These are phyloP conservation scores for Heliocidaris erythrogramma DNA, from an alignment of 35 echinoderm and acorn worm genomes.

Conservation along the genomic window DNA sequence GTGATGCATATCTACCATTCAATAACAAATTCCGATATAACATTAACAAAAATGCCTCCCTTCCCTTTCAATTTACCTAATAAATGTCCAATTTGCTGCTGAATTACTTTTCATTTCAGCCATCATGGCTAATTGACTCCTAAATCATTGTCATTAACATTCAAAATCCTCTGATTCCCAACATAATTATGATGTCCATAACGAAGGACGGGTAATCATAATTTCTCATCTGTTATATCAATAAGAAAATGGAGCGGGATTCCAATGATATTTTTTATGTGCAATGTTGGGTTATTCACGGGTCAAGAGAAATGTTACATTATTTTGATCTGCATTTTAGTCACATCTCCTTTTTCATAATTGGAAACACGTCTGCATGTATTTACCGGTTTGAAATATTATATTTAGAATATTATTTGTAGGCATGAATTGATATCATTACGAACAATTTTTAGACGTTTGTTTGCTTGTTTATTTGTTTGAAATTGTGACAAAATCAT, in stretches of 20 bases:
- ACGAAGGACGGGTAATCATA: no score
- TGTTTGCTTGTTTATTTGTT: no score
- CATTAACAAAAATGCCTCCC: background rate
- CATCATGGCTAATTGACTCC: constrained; percentile 10
- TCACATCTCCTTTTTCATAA: no score
- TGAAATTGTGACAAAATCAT: no score
- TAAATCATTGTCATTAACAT: background rate
- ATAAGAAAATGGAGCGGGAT: background rate
- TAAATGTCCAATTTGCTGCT: background rate
- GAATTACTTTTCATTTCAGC: background rate
- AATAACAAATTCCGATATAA: background rate
- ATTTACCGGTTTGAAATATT: no score
- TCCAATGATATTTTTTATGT: background rate
- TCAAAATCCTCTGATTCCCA: background rate
- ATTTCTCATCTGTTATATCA: no score
- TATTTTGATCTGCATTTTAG: background rate
- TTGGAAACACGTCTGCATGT: no score
- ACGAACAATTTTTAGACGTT: no score
- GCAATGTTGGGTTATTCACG: background rate
- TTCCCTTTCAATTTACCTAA: background rate
- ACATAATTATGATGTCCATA: background rate
- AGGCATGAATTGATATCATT: no score
- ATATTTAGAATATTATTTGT: no score
- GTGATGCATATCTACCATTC: background rate
- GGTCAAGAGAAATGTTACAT: background rate